Evolutionary conservation across 2,113 vertebrate species (phyloP), one percentile per base, ranked within the genome.

Genomic region (Elgaria multicarinata): DNA sequence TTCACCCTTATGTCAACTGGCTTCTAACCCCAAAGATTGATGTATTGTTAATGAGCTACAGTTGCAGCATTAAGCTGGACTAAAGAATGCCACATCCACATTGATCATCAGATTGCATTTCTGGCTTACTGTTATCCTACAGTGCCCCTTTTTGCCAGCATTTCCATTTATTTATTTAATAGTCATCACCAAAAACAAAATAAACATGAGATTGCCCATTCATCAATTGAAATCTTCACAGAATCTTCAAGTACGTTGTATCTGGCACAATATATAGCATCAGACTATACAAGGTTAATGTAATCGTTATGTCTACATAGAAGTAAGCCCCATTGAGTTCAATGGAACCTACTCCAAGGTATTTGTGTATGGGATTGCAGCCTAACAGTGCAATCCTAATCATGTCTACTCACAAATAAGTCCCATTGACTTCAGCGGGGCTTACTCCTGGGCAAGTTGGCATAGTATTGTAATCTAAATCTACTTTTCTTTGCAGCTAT

Each of bases 1-100:
- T 92, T 96, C 94, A 89, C 95, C 91, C 92, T 93, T 94, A 87
- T 90, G 94, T 94, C 86, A 80, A 92, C 89, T 92, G 89, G 62
- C 12, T 93, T 7, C 12, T 85, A 92, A 31, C 88, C 91, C 76
- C 83, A 79, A 58, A 50, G 44, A 74, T 87, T 83, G 62, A 53
- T 80, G 53, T 36, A 87, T 92, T 89, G 3, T 16, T 92, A 77
- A 80, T 80, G 14, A 91, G 46, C 26, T 89, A 46, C 93, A 91
- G 62, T 94, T 94, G 93, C 92, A 87, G 20, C 64, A 58, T 90
- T 89, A 88, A 87, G 53, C 58, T 0, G 0, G 93, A 93, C 92
- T 72, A 0, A 85, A 83, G 89, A 92, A 85, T 90, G 76, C 6
- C 67, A 78, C 28, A 55, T 50, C 86, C 83, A 50, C 28, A 85